A percentile compares a stretch with the other conserved stretches of the same genome.
Evolutionary conservation across 2,888 invertebrate species (phyloP).

Genomic region (Eucriotettix oculatus): DNA sequence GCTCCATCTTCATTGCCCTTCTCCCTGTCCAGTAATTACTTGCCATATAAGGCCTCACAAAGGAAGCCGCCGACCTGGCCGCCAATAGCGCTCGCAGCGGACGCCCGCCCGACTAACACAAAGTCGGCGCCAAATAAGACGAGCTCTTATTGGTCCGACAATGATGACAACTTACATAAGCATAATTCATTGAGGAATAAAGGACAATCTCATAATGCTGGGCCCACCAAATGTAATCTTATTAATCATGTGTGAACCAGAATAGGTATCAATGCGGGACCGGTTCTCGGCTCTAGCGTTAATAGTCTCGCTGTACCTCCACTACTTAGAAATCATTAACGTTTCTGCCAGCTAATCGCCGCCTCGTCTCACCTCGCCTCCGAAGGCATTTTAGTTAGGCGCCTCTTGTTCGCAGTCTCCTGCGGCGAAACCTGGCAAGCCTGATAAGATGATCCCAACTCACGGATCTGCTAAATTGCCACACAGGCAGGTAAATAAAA

Average conservation of each 20-base stretch:
- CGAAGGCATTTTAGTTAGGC: no score
- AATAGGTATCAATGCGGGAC: no score
- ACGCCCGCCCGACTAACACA: background rate
- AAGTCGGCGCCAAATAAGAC: background rate
- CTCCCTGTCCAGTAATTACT: conserved; percentile 1
- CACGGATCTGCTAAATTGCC: no score
- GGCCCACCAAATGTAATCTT: no score
- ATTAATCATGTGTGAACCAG: no score
- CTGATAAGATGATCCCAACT: no score
- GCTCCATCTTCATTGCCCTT: background rate
- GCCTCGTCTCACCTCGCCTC: no score
- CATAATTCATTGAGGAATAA: background rate
- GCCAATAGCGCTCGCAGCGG: background rate
- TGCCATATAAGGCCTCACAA: background rate
- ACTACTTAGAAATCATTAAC: background rate
- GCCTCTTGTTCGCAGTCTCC: no score
- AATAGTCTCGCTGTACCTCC: background rate
- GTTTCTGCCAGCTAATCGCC: background rate
- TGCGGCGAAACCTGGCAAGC: no score
- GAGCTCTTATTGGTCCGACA: background rate
- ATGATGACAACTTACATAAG: conserved; percentile 1
- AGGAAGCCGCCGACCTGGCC: background rate
- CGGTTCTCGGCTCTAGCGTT: no score
- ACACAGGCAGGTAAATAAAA: no score
- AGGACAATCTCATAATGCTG: no score